Evolutionary conservation across 2,888 invertebrate genomes (phyloP), one percentile per base, ranked within the genome.

Genomic region (Drosophila incognita): DNA sequence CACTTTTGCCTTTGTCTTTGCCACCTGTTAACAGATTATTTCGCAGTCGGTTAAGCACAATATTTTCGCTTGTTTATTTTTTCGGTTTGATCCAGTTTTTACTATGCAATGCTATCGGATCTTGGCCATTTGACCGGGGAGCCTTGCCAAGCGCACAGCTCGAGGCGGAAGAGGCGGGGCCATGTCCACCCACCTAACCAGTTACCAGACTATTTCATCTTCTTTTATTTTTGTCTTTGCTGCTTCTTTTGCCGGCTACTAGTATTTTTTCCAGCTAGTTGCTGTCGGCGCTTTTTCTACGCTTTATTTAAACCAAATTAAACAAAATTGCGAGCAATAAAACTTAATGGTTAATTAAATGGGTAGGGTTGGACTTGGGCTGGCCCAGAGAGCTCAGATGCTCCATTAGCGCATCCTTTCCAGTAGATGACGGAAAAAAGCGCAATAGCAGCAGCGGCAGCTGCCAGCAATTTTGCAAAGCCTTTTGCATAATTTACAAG

Each of bases 271-370:
- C 52, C 33, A 10, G 64, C 63, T 62, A 53, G 70, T 70, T 73
- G 68, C 56, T 56, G 33, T 68, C 57, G 49, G 48, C 49, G 61
- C 56, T 83, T 63, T 79, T 72, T 76, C 67, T 70, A 57, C 51
- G 72, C 85, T 87, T 86, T 82, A 89, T 89, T 86, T 86, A 81
- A 87, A 81, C 87, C 89, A 90, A 90, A 87, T 87, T 87, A 87
- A 89, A 89, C 90, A 87, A 87, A 87, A 87, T 90, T 90, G 90
- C 84, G 75, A 80, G 89, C 87, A 87, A 87, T 87, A 90, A 87
- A 87, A 90, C 84, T 90, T 87, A 87, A 87, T 87, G 87, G 87
- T 81, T 87, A 90, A 90, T 90, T 87, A 90, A 87, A 87, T 86
- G 87, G 82, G 84, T 54, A 81, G 87, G 89, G 82, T 64, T 72